Evolutionary conservation across 2,888 invertebrate species (phyloP).

Genomic region (Synergus japonicus): DNA sequence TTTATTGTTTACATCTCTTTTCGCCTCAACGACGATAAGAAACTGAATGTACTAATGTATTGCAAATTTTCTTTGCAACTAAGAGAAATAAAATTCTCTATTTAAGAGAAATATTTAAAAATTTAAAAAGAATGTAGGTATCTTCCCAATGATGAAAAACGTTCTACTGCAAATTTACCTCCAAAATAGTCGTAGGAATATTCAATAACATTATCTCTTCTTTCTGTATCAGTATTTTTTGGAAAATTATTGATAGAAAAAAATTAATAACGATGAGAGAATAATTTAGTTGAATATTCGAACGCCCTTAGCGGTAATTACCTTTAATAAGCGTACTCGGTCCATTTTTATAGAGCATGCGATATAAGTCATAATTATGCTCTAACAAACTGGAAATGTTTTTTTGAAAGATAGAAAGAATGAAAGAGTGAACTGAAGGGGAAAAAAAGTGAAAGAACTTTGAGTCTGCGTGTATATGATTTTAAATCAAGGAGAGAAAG

Average conservation of each 20-base stretch:
- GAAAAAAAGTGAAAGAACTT: constrained; percentile 47
- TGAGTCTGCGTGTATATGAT: constrained; percentile 44
- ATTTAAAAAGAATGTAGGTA: constrained; percentile 43
- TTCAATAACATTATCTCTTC: constrained; percentile 50
- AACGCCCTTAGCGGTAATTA: constrained; percentile 70
- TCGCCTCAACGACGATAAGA: constrained; percentile 5
- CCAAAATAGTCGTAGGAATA: constrained; percentile 63
- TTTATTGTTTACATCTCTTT: not conserved
- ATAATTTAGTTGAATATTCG: constrained; percentile 64
- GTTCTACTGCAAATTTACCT: constrained; percentile 76
- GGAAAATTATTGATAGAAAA: constrained; percentile 1
- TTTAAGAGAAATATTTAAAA: not conserved
- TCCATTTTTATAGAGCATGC: constrained; percentile 71
- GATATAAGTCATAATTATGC: constrained; percentile 72
- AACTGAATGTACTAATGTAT: not conserved
- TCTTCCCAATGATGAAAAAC: constrained; percentile 59
- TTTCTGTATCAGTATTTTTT: not conserved
- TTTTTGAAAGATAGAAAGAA: constrained; percentile 48
- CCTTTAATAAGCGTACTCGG: constrained; percentile 48
- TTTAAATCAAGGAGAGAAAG: constrained; percentile 46
- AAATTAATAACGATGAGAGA: not conserved
- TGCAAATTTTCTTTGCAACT: not conserved
- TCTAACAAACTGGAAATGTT: constrained; percentile 71
- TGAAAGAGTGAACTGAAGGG: constrained; percentile 49
- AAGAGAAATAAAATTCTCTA: not conserved